A percentile compares a stretch with the other conserved stretches of the same genome.
phyloP scores from a whole-genome alignment of 2,113 vertebrate genomes.

The Bubalus kerabau region DNA sequence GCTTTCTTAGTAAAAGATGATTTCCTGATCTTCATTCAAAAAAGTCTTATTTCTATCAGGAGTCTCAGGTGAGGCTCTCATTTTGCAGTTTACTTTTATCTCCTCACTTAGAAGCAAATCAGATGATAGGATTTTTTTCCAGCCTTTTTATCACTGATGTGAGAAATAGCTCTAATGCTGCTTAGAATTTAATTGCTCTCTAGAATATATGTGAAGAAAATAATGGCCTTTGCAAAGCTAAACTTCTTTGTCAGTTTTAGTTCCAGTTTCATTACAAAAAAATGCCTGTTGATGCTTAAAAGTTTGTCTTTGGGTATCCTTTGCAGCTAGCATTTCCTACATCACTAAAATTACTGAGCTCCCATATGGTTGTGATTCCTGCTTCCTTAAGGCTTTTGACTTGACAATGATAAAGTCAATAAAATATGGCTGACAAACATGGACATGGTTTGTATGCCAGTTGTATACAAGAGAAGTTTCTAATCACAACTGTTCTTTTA shows the following conservation, averaged over 20 bases:
- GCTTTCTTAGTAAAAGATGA: constrained; percentile 62
- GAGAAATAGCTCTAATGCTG: constrained; percentile 41
- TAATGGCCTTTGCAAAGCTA: not conserved
- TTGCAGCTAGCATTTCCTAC: not conserved
- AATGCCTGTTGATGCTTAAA: not conserved
- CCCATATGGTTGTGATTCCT: not conserved
- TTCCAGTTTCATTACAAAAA: not conserved
- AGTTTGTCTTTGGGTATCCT: not conserved
- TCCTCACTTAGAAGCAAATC: constrained; percentile 64
- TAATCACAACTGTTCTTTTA: constrained; percentile 32
- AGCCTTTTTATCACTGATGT: constrained; percentile 56
- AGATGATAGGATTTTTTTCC: constrained; percentile 33
- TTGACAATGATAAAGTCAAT: constrained; percentile 56
- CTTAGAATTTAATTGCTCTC: constrained; percentile 67
- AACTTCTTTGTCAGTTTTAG: constrained; percentile 30
- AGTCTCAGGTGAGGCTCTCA: constrained; percentile 47
- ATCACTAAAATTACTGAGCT: constrained; percentile 54
- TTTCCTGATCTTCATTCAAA: constrained; percentile 72
- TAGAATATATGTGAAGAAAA: constrained; percentile 66
- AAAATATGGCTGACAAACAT: constrained; percentile 33
- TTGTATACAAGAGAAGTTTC: not conserved
- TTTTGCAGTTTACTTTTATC: constrained; percentile 72
- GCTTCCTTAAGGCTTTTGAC: constrained; percentile 43
- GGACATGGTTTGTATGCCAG: not conserved
- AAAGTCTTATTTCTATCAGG: constrained; percentile 44